A percentile compares a stretch with the other conserved stretches of the same genome.
phyloP scores from a whole-genome alignment of 2,888 invertebrate species.

The Chaitophorus viminalis region DNA sequence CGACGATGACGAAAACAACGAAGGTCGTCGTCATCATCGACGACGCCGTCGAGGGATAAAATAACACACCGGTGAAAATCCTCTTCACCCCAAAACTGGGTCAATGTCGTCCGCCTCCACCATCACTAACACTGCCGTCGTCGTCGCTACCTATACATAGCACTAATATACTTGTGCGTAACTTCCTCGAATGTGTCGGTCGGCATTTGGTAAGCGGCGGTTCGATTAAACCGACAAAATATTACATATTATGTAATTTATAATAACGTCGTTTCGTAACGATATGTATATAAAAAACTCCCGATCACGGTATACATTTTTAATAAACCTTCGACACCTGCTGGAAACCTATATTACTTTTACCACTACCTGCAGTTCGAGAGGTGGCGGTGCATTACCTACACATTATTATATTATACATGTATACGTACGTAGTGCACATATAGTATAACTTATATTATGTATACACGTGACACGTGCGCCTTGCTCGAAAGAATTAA shows the following conservation, averaged over 20 bases:
- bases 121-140: background rate
- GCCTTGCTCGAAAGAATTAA: background rate
- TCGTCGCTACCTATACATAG: too few relatives aligned
- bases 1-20: background rate
- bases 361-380: background rate
- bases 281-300: background rate
- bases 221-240: slow-evolving; percentile 49
- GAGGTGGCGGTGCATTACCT: background rate
- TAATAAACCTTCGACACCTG: slow-evolving; percentile 7
- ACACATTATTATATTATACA: background rate
- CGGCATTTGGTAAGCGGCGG: slow-evolving; percentile 44
- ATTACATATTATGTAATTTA: background rate
- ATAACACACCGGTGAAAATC: slow-evolving; percentile 15
- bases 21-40: slow-evolving; percentile 3
- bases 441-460: background rate
- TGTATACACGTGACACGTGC: background rate
- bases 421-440: background rate
- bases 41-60: slow-evolving; percentile 23
- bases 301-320: background rate
- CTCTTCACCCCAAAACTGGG: slow-evolving; percentile 37
- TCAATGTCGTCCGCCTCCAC: slow-evolving; percentile 40
- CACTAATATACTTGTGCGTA: too few relatives aligned
- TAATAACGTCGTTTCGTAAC: background rate
- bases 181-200: background rate
- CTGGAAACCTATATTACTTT: background rate